Conservation (phyloP, 2,113 vertebrate species). For the Phyllostomus discolor region DNA sequence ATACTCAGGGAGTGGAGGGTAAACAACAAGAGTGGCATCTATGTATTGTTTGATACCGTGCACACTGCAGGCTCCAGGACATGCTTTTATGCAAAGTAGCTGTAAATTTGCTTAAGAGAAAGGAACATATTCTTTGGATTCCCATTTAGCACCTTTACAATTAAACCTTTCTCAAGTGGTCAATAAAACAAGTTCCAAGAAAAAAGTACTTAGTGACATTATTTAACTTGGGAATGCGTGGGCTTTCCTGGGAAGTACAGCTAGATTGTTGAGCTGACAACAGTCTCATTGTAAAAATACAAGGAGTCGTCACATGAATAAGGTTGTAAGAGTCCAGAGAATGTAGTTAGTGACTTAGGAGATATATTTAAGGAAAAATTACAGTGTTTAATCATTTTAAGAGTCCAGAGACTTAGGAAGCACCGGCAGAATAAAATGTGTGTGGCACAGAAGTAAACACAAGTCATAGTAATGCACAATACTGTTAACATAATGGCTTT, state of each 20-base stretch:
- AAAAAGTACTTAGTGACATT: neutral
- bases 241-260: neutral
- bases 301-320: conserved; percentile 24
- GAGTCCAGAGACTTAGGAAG: conserved; percentile 12
- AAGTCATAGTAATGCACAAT: conserved; percentile 39
- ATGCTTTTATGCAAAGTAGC: neutral
- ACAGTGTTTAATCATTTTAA: conserved; percentile 66
- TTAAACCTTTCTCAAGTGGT: conserved; percentile 44
- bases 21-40: neutral
- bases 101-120: conserved; percentile 30
- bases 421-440: conserved; percentile 44
- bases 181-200: conserved; percentile 39
- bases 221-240: neutral
- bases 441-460: conserved; percentile 42
- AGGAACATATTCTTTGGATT: neutral
- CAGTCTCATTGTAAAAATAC: neutral
- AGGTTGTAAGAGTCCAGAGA: neutral
- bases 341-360: conserved; percentile 48
- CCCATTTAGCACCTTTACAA: conserved; percentile 33
- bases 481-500: neutral
- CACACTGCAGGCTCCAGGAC: neutral
- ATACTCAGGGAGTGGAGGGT: neutral
- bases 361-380: conserved; percentile 55
- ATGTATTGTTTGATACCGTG: neutral
- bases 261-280: neutral